Base-by-base conservation (phyloP, 2,113 vertebrate genomes). In the Loxodonta africana region DNA sequence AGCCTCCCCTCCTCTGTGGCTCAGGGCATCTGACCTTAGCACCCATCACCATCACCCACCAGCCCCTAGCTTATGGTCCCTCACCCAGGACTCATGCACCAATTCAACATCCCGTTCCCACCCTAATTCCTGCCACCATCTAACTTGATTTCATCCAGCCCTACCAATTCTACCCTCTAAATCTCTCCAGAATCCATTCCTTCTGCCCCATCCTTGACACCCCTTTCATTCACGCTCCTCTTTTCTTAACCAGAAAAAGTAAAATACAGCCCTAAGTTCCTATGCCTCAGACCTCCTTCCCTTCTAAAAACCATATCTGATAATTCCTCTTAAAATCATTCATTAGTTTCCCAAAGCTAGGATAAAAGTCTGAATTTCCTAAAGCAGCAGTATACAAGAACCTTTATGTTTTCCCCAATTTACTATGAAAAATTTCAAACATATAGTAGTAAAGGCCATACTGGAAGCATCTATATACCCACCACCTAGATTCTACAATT, bases 361-460 rank as follows among this genome's bases (percentile, higher is more conserved):
- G 80, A 53, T 51, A 60, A 95, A n/a, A 94, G 26, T 51, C 65
- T 48, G 95, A 96, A 97, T 91, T 88, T 74, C 73, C 90, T 74
- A 92, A 90, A 6, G 25, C 28, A 93, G 57, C 6, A 91, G 25
- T n/a, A 73, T 4, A 2, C 30, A 85, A 85, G 78, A 95, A 90
- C 2, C 8, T 96, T 88, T 69, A 6, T 76, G 86, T 62, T 78
- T 37, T 25, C 7, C n/a, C 57, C 76, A 96, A 88, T 86, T 85
- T 53, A 76, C 69, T 71, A 88, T 62, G n/a, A 92, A 91, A 63
- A 90, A 88, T 65, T 92, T 84, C 74, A 91, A 83, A 91, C 33
- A 97, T n/a, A 85, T 84, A 82, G 60, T 7, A 96, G 82, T 92
- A 92, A 95, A 67, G 63, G 80, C 37, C 53, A 69, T 20, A 78